phyloP scores from a whole-genome alignment of 2,113 vertebrate species.

The Pangasianodon gigas region DNA sequence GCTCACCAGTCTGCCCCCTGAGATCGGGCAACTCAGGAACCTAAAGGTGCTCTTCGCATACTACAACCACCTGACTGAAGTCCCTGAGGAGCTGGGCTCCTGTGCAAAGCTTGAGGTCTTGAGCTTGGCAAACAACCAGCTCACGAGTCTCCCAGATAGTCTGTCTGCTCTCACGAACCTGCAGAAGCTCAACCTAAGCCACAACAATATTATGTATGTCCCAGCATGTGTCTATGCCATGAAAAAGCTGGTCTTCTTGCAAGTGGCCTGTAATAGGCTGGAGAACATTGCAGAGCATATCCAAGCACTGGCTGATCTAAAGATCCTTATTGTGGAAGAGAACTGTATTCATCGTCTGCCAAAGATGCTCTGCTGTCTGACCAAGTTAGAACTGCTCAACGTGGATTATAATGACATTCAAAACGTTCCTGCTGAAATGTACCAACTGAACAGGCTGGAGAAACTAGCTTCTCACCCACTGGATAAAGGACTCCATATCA shows the following conservation, averaged over 20 bases:
- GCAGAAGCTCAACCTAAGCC: slow-evolving; percentile 87
- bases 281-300: slow-evolving; percentile 87
- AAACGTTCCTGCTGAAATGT: slow-evolving; percentile 82
- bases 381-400: slow-evolving; percentile 83
- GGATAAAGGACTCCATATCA: slow-evolving; percentile 92
- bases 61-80: slow-evolving; percentile 82
- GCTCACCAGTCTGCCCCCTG: slow-evolving; percentile 80
- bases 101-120: slow-evolving; percentile 86
- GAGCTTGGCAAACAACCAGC: slow-evolving; percentile 84
- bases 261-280: slow-evolving; percentile 83
- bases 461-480: slow-evolving; percentile 88
- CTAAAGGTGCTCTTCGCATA: slow-evolving; percentile 85
- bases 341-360: slow-evolving; percentile 84
- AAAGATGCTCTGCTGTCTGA: slow-evolving; percentile 80
- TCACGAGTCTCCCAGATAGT: slow-evolving; percentile 78
- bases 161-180: slow-evolving; percentile 75
- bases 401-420: slow-evolving; percentile 86
- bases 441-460: slow-evolving; percentile 76
- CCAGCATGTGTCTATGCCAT: slow-evolving; percentile 82
- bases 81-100: slow-evolving; percentile 83
- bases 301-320: slow-evolving; percentile 78
- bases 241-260: slow-evolving; percentile 84
- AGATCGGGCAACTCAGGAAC: slow-evolving; percentile 80
- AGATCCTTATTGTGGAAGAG: slow-evolving; percentile 85
- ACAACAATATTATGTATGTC: slow-evolving; percentile 82